A percentile compares a stretch with the other conserved stretches of the same genome.
These are phyloP conservation scores for Allobates femoralis DNA, from an alignment of 2,797 vertebrate species.

Conservation along the genomic window DNA sequence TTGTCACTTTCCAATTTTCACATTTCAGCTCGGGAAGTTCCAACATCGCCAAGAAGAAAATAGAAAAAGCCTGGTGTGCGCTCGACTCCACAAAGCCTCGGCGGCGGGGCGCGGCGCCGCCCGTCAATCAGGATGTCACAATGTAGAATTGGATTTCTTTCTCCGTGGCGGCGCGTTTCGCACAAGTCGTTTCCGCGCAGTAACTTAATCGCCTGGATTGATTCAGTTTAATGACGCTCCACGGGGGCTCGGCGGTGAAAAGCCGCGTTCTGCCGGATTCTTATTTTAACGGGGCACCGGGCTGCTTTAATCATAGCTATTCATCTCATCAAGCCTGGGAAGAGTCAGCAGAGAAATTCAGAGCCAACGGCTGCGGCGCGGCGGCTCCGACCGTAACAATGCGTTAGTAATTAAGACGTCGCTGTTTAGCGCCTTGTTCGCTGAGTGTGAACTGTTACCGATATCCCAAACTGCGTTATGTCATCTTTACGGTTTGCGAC, in stretches of 20 bases:
- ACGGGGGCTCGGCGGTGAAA: background rate
- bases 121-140: constrained; percentile 34
- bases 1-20: constrained; percentile 28
- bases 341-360: background rate
- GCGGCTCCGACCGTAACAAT: background rate
- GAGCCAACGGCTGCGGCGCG: background rate
- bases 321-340: constrained; percentile 39
- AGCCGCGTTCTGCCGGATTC: background rate
- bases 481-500: background rate
- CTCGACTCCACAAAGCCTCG: constrained; percentile 2
- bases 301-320: constrained; percentile 38
- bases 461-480: background rate
- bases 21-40: background rate
- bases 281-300: background rate
- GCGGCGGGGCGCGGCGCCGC: background rate
- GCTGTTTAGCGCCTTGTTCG: background rate
- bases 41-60: background rate
- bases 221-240: constrained; percentile 40
- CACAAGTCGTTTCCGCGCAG: constrained; percentile 21
- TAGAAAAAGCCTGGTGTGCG: background rate
- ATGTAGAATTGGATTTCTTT: constrained; percentile 30
- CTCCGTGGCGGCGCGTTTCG: background rate
- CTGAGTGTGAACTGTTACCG: background rate
- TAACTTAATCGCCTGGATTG: constrained; percentile 41
- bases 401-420: constrained; percentile 7